Evolutionary conservation across 2,113 vertebrate species (phyloP).

Genomic region (Suncus etruscus): DNA sequence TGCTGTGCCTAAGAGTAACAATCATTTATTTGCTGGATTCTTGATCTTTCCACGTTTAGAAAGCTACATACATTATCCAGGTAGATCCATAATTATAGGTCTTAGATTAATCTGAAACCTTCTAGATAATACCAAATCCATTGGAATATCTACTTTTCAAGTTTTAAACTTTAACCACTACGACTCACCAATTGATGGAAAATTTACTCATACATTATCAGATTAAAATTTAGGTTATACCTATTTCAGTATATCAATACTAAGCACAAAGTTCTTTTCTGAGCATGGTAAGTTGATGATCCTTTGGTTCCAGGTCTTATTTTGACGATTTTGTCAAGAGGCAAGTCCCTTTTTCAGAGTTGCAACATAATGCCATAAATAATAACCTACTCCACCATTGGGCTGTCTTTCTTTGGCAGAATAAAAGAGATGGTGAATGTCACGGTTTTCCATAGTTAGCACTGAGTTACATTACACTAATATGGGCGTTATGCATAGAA

Average conservation of each 20-base stretch:
- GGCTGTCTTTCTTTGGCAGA: neutral
- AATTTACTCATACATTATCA: neutral
- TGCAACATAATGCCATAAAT: neutral
- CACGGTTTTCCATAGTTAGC: neutral
- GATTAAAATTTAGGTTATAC: slow-evolving; percentile 6
- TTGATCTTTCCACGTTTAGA: neutral
- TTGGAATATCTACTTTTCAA: neutral
- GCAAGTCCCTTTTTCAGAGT: neutral
- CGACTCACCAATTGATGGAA: neutral
- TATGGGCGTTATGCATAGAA: neutral
- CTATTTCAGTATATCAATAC: neutral
- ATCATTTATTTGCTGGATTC: neutral
- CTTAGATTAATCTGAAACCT: neutral
- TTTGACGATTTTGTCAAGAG: neutral
- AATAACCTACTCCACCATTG: neutral
- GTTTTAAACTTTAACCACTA: neutral
- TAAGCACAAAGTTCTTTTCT: neutral
- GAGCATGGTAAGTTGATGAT: neutral
- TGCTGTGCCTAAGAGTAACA: neutral
- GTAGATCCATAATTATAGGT: neutral
- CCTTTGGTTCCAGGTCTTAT: neutral
- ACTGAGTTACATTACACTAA: neutral
- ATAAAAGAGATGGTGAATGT: neutral
- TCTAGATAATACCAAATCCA: neutral
- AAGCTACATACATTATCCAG: neutral